These are phyloP conservation scores for Morpho helenor DNA, from an alignment of 2,888 invertebrate genomes.

Conservation along the genomic window DNA sequence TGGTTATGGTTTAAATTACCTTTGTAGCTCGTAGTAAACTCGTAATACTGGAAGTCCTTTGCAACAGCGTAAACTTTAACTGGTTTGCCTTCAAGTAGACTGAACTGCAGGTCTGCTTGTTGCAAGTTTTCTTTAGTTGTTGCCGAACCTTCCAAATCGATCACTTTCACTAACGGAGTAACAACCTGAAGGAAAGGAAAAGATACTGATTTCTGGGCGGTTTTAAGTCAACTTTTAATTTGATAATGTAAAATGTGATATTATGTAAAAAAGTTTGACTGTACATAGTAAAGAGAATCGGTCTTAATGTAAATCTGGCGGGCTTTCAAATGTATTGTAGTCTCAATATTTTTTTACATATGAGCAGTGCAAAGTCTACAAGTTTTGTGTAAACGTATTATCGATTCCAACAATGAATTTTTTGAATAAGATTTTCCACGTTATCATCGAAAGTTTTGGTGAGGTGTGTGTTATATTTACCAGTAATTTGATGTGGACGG, in stretches of 20 bases:
- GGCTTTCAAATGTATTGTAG: no score
- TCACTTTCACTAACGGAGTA: conserved; percentile 73
- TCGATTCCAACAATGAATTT: no score
- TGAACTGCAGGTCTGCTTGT: conserved; percentile 69
- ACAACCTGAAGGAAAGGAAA: conserved; percentile 39
- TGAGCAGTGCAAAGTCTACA: no score
- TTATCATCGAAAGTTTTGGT: background rate
- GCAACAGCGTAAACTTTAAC: conserved; percentile 65
- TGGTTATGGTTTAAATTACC: background rate
- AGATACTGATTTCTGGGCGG: no score
- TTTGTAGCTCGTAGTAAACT: conserved; percentile 68
- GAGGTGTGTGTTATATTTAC: conserved; percentile 42
- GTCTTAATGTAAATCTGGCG: no score
- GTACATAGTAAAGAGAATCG: background rate
- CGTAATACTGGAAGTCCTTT: conserved; percentile 79
- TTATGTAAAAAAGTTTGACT: no score
- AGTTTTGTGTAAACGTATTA: no score
- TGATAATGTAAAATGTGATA: no score
- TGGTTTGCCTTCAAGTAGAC: conserved; percentile 74
- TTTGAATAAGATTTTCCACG: no score
- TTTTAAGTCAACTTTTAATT: no score
- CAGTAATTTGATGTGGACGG: conserved; percentile 52
- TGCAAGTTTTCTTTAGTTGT: conserved; percentile 70
- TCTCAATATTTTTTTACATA: no score
- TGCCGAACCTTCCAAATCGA: conserved; percentile 71